Conservation (phyloP, 2,888 invertebrate genomes). For the Eupithecia insigniata region DNA sequence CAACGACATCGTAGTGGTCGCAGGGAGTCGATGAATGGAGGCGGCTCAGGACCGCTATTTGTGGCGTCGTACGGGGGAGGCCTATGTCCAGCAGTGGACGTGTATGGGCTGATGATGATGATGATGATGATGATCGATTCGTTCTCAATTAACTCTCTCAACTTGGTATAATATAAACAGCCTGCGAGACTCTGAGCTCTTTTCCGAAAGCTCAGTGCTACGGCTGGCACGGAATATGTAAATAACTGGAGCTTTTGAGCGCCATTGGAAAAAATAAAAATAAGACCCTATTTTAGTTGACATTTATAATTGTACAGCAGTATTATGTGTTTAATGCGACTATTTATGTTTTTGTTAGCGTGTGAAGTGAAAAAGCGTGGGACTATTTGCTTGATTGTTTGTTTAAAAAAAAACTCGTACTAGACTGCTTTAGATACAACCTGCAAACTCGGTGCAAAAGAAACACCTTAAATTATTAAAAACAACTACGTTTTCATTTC, state of each 20-base stretch:
- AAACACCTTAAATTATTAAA: not conserved
- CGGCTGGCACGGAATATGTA: conserved; percentile 40
- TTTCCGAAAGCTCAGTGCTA: conserved; percentile 18
- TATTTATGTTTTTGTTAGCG: not conserved
- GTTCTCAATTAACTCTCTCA: conserved; percentile 22
- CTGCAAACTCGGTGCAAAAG: not conserved
- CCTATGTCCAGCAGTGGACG: too few species aligned
- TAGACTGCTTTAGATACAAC: conserved; percentile 23
- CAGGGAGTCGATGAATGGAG: too few species aligned
- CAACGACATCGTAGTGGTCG: too few species aligned
- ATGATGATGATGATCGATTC: too few species aligned
- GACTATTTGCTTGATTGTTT: not conserved
- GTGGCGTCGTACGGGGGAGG: too few species aligned
- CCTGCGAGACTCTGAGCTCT: conserved; percentile 15
- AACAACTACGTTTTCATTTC: not conserved
- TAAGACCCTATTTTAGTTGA: conserved; percentile 49
- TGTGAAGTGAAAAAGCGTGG: not conserved
- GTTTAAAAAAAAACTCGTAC: not conserved
- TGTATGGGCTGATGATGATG: too few species aligned
- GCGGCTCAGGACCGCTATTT: too few species aligned
- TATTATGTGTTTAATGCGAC: not conserved
- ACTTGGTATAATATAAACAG: conserved; percentile 26
- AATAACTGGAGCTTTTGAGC: conserved; percentile 33
- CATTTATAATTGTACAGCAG: not conserved
- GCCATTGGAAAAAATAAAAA: conserved; percentile 46